Evolutionary conservation across 2,797 vertebrate genomes (phyloP).

Genomic region (Emydoidea blandingii): DNA sequence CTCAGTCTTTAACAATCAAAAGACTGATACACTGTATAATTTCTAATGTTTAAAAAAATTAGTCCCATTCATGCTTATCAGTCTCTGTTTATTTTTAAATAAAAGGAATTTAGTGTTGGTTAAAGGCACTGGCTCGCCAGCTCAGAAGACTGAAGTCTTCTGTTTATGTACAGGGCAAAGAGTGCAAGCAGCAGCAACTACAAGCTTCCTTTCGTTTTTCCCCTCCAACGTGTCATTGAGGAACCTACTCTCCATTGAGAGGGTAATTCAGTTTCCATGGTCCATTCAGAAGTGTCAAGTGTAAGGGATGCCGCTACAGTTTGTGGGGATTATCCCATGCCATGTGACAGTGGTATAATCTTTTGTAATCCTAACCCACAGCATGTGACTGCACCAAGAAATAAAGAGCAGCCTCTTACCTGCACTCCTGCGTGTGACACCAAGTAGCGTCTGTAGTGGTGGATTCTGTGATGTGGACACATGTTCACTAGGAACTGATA

Average conservation of each 20-base stretch:
- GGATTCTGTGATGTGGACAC: neutral
- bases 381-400: neutral
- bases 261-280: neutral
- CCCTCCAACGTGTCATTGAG: neutral
- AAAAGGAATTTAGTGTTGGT: neutral
- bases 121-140: neutral
- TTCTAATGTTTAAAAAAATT: neutral
- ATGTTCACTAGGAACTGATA: neutral
- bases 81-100: neutral
- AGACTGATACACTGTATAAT: neutral
- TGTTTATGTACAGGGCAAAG: neutral
- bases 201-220: neutral
- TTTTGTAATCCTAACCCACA: fast-evolving
- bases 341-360: neutral
- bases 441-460: neutral
- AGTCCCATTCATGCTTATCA: neutral
- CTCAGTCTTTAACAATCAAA: neutral
- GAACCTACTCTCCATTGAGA: neutral
- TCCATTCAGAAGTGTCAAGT: neutral
- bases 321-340: neutral
- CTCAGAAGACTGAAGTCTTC: neutral
- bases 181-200: neutral
- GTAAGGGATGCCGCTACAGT: neutral
- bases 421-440: neutral
- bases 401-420: neutral